These are phyloP conservation scores for Plagodis pulveraria DNA, from an alignment of 2,888 invertebrate species.

Conservation along the genomic window DNA sequence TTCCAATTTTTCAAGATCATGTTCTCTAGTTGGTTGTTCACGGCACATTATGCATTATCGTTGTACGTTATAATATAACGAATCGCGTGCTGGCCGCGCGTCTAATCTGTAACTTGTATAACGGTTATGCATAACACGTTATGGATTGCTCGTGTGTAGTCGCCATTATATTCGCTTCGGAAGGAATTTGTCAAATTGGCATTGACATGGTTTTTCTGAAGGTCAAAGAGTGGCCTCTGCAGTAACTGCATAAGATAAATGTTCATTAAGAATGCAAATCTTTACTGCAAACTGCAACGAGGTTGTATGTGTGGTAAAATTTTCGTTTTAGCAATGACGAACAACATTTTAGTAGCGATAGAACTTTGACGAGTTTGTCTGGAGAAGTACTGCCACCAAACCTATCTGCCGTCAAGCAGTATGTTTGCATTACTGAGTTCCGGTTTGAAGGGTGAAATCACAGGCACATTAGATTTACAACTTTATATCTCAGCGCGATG, in stretches of 20 bases:
- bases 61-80: conserved; percentile 33
- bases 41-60: conserved; percentile 52
- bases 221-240: conserved; percentile 42
- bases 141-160: conserved; percentile 60
- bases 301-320: not conserved
- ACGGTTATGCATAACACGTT: conserved; percentile 45
- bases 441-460: too few relatives aligned
- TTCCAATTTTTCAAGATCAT: conserved; percentile 41
- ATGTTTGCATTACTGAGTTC: too few relatives aligned
- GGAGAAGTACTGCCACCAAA: too few relatives aligned
- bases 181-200: conserved; percentile 46
- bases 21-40: conserved; percentile 57
- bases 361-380: too few relatives aligned
- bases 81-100: conserved; percentile 64
- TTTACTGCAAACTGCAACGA: not conserved
- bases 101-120: conserved; percentile 68
- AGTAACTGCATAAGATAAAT: conserved; percentile 21
- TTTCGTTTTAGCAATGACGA: too few relatives aligned
- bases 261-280: conserved; percentile 1
- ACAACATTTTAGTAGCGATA: too few relatives aligned
- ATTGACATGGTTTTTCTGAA: conserved; percentile 60
- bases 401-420: too few relatives aligned
- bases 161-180: conserved; percentile 61
- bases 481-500: too few relatives aligned
- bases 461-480: too few relatives aligned